phyloP scores from a whole-genome alignment of 2,888 invertebrate species.

The Copidosoma aretas region DNA sequence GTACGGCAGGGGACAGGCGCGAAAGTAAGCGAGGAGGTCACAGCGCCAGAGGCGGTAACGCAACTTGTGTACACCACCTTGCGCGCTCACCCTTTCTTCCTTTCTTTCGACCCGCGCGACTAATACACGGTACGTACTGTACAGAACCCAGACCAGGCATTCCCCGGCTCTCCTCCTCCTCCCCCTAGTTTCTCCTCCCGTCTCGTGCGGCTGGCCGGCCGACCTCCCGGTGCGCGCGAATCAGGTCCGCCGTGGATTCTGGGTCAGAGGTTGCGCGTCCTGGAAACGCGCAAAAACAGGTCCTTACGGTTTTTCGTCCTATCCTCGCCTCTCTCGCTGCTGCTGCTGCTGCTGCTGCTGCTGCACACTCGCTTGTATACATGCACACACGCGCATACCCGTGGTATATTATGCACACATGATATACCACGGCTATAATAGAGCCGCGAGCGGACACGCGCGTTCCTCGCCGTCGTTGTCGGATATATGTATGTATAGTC shows the following conservation, averaged over 20 bases:
- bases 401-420: no score
- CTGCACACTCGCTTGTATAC: background rate
- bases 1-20: conserved; percentile 7
- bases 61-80: conserved; percentile 16
- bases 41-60: conserved; percentile 11
- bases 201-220: no score
- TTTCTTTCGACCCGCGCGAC: no score
- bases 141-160: no score
- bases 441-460: no score
- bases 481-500: no score
- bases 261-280: conserved; percentile 34
- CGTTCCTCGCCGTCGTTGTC: no score
- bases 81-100: conserved; percentile 30
- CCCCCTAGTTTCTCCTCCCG: no score
- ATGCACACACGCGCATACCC: background rate
- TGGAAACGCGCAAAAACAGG: conserved; percentile 27
- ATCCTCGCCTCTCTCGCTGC: conserved; percentile 24
- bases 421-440: no score
- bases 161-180: no score
- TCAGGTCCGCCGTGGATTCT: conserved; percentile 7
- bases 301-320: conserved; percentile 45
- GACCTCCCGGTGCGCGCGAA: background rate
- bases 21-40: conserved; percentile 36
- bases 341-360: conserved; percentile 15
- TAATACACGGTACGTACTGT: no score